A percentile compares a stretch with the other conserved stretches of the same genome.
phyloP scores from a whole-genome alignment of 2,797 vertebrate genomes.

The Lycodopsis pacificus region DNA sequence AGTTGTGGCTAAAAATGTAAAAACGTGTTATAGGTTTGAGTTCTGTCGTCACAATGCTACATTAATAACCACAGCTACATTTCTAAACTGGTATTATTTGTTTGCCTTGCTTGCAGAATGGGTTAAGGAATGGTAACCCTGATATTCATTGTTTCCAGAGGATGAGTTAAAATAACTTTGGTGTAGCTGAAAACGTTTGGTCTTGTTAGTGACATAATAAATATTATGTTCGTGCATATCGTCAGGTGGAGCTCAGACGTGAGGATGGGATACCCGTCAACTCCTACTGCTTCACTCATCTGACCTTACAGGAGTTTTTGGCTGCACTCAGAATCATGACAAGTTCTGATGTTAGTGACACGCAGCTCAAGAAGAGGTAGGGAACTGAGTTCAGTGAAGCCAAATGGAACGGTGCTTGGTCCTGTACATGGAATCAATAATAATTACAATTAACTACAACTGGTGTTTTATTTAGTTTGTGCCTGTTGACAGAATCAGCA shows the following conservation, averaged over 20 bases:
- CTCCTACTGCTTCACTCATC: slow-evolving; percentile 88
- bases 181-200: not conserved
- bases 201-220: slow-evolving; percentile 1
- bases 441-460: not conserved
- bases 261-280: slow-evolving; percentile 61
- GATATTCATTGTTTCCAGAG: too few species aligned
- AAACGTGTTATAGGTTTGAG: not conserved
- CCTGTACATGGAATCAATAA: not conserved
- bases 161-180: too few species aligned
- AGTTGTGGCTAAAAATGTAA: slow-evolving; percentile 3
- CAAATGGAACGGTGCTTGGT: not conserved
- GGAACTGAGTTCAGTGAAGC: not conserved
- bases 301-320: slow-evolving; percentile 93
- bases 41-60: not conserved
- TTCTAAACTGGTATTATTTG: not conserved
- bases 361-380: slow-evolving; percentile 76
- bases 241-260: slow-evolving; percentile 79
- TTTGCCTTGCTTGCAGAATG: too few species aligned
- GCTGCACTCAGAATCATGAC: slow-evolving; percentile 90
- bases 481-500: not conserved
- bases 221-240: slow-evolving; percentile 37
- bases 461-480: not conserved
- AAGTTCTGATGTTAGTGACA: slow-evolving; percentile 75
- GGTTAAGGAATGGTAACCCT: too few species aligned
- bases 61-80: not conserved